Evolutionary conservation across 37 sponge, comb jelly and placozoan species (phyloP), one percentile per base, ranked within the genome.

Genomic region (Haliclona indistincta): DNA sequence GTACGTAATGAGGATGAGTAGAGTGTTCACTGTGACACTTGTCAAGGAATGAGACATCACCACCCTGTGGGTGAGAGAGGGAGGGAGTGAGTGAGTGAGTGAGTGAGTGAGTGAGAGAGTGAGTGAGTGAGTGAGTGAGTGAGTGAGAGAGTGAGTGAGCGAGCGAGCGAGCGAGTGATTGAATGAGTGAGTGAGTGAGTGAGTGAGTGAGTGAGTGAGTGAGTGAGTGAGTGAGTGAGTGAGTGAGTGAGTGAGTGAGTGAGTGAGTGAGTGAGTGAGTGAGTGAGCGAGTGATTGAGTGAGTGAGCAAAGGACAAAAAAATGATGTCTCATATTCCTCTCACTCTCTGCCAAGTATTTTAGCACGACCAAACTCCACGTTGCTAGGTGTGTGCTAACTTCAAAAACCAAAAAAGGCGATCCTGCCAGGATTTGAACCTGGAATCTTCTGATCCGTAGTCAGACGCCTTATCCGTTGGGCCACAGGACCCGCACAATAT

Each of bases 391-490:
- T n/a, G n/a, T n/a, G n/a, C n/a, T n/a, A n/a, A n/a, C n/a, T n/a
- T n/a, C 70, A 81, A 77, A 78, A 51, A 53, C n/a, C 39, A 71
- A 76, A 80, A 82, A 93, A 80, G 64, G 23, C 91, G 96, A 95
- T 92, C 91, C 68, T 92, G 91, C 79, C 81, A 92, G 96, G 96
- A 95, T 84, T 95, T 89, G 91, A 95, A 95, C 95, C 95, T 90
- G 74, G 90, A 94, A 94, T 94, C 95, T 94, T 94, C 95, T 94
- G 95, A 94, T 94, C 81, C 95, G 95, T 89, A 91, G 96, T 95
- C 96, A 95, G 91, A 95, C 96, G 96, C 96, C 96, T 95, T 95
- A 91, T 88, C 96, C 96, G 91, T 95, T 95, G 88, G 96, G 96
- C 96, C 91, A 95, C 91, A 92, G 70, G 96, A 89, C 81, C 96